Evolutionary conservation across 1,140 invertebrate genomes (phyloP).

Genomic region (Acromyrmex charruanus): DNA sequence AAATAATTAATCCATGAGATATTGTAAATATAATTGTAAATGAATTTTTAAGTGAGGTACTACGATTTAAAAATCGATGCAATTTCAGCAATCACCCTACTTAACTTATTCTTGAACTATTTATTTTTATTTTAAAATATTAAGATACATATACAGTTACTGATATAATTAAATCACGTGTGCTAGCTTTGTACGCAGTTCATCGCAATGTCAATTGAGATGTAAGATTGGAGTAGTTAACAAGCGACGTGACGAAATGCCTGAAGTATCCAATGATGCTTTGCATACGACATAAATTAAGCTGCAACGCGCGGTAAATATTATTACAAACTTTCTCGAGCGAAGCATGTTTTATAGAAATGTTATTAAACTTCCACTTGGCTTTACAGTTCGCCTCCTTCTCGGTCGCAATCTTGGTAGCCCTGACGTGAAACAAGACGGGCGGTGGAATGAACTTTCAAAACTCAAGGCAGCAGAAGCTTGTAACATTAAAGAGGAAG

Average conservation of each 20-base stretch:
- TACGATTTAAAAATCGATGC: no score
- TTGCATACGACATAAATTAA: conserved; percentile 48
- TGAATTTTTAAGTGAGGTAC: no score
- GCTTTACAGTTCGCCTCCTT: conserved; percentile 14
- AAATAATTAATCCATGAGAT: no score
- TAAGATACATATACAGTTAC: background rate
- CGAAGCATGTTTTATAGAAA: conserved; percentile 54
- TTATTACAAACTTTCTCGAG: conserved; percentile 53
- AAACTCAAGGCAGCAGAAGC: conserved; percentile 36
- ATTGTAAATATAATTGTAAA: no score
- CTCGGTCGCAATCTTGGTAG: conserved; percentile 40
- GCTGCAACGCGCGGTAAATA: conserved; percentile 49
- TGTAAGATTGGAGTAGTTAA: conserved; percentile 18
- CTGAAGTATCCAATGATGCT: background rate
- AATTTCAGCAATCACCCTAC: no score
- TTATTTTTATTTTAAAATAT: no score
- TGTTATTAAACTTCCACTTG: conserved; percentile 63
- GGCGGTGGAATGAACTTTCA: conserved; percentile 48
- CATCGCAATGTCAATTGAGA: background rate
- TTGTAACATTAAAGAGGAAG: conserved; percentile 47
- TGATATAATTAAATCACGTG: background rate
- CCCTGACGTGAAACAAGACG: conserved; percentile 41
- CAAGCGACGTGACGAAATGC: background rate
- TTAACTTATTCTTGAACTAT: no score
- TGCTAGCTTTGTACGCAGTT: background rate